phyloP scores from a whole-genome alignment of 2,888 invertebrate genomes.

The Drosophila kuntzei region DNA sequence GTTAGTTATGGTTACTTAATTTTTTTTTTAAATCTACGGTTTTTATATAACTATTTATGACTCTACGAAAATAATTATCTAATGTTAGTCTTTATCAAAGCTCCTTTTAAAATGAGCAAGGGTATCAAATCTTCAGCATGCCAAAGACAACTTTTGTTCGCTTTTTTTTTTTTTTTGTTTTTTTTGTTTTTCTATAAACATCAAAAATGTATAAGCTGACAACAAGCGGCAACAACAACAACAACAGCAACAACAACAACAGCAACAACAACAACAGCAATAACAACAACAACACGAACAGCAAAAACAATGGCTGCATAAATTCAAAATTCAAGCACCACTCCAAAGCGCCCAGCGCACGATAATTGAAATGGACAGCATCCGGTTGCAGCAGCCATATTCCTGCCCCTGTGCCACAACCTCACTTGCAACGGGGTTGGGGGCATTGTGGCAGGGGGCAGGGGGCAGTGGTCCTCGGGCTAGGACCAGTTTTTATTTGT shows the following conservation, averaged over 20 bases:
- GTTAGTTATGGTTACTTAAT: no score
- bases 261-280: constrained; percentile 48
- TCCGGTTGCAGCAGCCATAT: constrained; percentile 69
- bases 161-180: constrained; percentile 9
- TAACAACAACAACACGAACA: constrained; percentile 23
- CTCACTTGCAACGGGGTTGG: background rate
- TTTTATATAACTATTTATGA: no score
- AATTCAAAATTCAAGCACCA: constrained; percentile 83
- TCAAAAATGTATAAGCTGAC: constrained; percentile 72
- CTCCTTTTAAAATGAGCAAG: no score
- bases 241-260: constrained; percentile 26
- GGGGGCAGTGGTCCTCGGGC: constrained; percentile 5
- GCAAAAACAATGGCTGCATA: constrained; percentile 60
- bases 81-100: no score
- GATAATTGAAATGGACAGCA: constrained; percentile 83
- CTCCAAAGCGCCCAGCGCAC: constrained; percentile 72
- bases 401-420: background rate
- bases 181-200: constrained; percentile 48
- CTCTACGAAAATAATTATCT: no score
- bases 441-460: background rate
- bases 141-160: background rate
- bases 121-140: background rate
- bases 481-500: constrained; percentile 23
- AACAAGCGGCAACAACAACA: constrained; percentile 44
- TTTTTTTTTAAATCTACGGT: no score